phyloP scores from a whole-genome alignment of 2,113 vertebrate species.

The Oryzias curvinotus region DNA sequence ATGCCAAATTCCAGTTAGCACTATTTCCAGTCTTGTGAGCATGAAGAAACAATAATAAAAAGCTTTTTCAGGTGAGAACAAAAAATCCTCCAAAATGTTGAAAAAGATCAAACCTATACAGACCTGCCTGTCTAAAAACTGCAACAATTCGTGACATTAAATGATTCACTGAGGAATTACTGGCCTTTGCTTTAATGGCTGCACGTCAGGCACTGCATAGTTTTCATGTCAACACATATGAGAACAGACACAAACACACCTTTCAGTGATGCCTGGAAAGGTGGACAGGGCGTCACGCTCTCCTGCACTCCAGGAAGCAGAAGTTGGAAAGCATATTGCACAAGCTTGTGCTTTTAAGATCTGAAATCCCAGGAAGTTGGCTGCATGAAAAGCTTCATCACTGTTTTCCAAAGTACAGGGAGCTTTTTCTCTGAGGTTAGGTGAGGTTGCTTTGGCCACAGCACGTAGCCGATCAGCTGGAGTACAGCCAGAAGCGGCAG shows the following conservation, averaged over 20 bases:
- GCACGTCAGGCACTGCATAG: slow-evolving; percentile 6
- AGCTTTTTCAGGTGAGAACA: slow-evolving; percentile 1
- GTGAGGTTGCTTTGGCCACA: slow-evolving; percentile 31
- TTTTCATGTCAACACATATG: slow-evolving; percentile 14
- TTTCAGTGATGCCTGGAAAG: neutral
- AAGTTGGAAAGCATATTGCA: slow-evolving; percentile 47
- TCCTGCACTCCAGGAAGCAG: slow-evolving; percentile 28
- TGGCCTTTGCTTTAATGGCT: slow-evolving; percentile 28
- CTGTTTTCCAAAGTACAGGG: slow-evolving; percentile 9
- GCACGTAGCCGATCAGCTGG: slow-evolving; percentile 18
- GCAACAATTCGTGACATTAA: slow-evolving; percentile 22
- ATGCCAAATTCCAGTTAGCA: no score
- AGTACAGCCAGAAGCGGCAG: slow-evolving; percentile 32
- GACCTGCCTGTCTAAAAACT: slow-evolving; percentile 5
- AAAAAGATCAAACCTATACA: slow-evolving; percentile 11
- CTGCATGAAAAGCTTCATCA: slow-evolving; percentile 14
- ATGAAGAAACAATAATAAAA: no score
- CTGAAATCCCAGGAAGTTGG: slow-evolving; percentile 31
- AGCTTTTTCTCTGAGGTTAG: slow-evolving; percentile 39
- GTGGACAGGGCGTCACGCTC: slow-evolving; percentile 21
- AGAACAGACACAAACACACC: slow-evolving; percentile 9
- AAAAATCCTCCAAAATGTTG: slow-evolving; percentile 6
- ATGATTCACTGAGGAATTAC: slow-evolving; percentile 31
- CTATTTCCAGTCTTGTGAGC: no score
- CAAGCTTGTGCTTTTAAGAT: slow-evolving; percentile 37